Percentiles rank a stretch among this genome's conserved stretches.
Conservation (phyloP, 2,113 vertebrate genomes). For the Eolophus roseicapilla region DNA sequence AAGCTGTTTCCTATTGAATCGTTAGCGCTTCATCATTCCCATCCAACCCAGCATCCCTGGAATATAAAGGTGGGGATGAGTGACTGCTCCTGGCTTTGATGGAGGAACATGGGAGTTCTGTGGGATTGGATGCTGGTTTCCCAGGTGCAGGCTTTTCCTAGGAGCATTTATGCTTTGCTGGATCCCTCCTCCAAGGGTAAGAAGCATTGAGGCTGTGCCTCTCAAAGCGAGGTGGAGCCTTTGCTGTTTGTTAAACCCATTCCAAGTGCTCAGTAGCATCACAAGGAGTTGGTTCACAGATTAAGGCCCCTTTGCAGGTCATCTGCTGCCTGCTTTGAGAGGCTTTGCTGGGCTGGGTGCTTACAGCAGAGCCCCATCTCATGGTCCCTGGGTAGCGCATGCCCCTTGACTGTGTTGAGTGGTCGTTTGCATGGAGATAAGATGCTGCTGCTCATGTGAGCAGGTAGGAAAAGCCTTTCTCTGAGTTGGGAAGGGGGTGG, state of each 20-base stretch:
- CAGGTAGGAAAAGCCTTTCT: neutral
- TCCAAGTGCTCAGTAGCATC: rapidly evolving
- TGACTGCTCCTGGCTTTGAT: rapidly evolving
- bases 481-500: rapidly evolving
- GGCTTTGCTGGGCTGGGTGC: rapidly evolving
- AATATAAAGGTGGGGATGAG: rapidly evolving
- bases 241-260: neutral
- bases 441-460: no score
- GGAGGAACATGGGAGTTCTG: rapidly evolving
- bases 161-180: neutral
- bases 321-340: no score
- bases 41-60: neutral
- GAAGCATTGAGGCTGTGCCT: rapidly evolving
- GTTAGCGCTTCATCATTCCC: rapidly evolving
- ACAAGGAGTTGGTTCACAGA: rapidly evolving
- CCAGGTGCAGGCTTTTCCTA: no score
- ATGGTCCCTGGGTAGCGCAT: rapidly evolving
- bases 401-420: rapidly evolving
- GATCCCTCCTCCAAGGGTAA: neutral
- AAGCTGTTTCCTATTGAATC: neutral
- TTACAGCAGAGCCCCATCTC: rapidly evolving
- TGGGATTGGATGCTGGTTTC: rapidly evolving
- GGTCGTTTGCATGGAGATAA: rapidly evolving
- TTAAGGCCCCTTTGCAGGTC: rapidly evolving
- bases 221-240: neutral